These are phyloP conservation scores for Zaprionus ghesquierei DNA, from an alignment of 1,140 invertebrate species.

Conservation along the genomic window DNA sequence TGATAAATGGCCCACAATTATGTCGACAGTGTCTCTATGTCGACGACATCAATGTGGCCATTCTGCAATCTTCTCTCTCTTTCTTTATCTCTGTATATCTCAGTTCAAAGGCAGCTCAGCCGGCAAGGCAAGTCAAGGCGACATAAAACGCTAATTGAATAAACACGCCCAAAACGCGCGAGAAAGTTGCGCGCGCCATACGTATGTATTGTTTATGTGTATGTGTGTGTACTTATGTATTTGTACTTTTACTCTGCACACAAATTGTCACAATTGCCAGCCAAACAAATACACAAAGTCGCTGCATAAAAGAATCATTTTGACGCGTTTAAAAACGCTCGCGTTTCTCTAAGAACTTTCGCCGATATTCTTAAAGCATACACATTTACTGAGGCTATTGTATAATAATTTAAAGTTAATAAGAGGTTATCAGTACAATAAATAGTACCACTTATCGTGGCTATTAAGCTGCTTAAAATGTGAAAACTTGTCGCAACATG, in stretches of 20 bases:
- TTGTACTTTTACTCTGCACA: constrained; percentile 46
- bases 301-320: constrained; percentile 18
- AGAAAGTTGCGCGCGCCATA: constrained; percentile 48
- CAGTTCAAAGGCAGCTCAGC: constrained; percentile 43
- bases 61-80: constrained; percentile 6
- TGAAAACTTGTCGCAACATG: too few relatives aligned
- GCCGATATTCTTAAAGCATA: background rate
- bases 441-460: too few relatives aligned
- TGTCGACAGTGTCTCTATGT: constrained; percentile 55
- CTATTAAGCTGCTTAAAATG: too few relatives aligned
- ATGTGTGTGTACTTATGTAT: background rate
- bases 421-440: too few relatives aligned
- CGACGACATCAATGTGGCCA: constrained; percentile 42
- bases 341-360: background rate
- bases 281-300: constrained; percentile 7
- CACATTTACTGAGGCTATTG: background rate
- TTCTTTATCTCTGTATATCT: background rate
- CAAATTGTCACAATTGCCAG: constrained; percentile 65
- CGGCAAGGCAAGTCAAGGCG: too few relatives aligned
- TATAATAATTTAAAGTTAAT: background rate
- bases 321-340: constrained; percentile 15
- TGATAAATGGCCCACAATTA: constrained; percentile 79
- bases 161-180: constrained; percentile 65
- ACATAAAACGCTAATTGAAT: constrained; percentile 69
- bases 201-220: background rate